These are phyloP conservation scores for Callinectes sapidus DNA, from an alignment of 2,888 invertebrate genomes.

Conservation along the genomic window DNA sequence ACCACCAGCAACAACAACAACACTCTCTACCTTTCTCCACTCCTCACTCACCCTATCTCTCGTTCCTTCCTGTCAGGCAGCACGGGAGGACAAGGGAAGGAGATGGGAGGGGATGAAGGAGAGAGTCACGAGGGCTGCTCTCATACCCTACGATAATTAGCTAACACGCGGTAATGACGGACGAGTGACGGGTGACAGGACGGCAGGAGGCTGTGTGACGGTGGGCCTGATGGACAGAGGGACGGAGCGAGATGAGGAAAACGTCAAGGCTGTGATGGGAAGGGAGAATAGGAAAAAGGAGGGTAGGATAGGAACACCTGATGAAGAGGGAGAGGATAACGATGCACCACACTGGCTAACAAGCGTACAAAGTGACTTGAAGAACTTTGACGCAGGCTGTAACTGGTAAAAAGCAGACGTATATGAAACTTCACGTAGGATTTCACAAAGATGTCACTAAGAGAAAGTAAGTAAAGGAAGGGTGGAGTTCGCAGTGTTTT, in stretches of 20 bases:
- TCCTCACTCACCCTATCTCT: neutral
- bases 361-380: neutral
- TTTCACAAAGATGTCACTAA: neutral
- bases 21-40: neutral
- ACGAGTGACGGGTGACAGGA: conserved; percentile 27
- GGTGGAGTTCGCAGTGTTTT: neutral
- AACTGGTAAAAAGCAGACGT: neutral
- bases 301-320: neutral
- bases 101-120: neutral
- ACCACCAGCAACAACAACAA: neutral
- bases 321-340: neutral
- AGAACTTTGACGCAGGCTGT: neutral
- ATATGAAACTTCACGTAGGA: neutral
- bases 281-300: neutral
- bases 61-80: neutral
- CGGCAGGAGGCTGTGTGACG: conserved; percentile 13
- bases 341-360: neutral
- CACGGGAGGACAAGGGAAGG: neutral
- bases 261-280: neutral
- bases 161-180: conserved; percentile 12
- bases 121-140: neutral
- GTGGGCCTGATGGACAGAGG: neutral
- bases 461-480: neutral
- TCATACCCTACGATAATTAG: neutral
- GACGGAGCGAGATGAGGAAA: conserved; percentile 20